Evolutionary conservation across 2,888 invertebrate species (phyloP), one percentile per base, ranked within the genome.

Genomic region (Drosophila borealis): DNA sequence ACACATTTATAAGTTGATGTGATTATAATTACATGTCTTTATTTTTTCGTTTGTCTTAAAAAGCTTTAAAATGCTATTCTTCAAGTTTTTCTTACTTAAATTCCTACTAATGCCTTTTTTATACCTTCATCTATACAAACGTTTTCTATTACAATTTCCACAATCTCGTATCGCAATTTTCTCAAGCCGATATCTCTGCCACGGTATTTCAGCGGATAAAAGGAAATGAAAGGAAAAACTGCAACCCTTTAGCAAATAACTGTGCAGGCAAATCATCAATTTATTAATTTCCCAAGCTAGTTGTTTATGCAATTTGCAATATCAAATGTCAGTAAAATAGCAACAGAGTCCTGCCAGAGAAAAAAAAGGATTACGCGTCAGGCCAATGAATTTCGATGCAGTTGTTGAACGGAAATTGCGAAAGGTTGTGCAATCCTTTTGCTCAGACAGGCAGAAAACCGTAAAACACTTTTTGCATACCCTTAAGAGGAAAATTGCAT

Each of bases 261-360:
- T 17, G 29, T 33, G 19, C 62, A 74, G 57, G 55, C 70, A 62
- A 63, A 71, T 66, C 44, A 51, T 33, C 66, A 86, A 80, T 80
- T 85, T 86, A 76, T 74, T 74, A 80, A 88, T 83, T 86, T 86
- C 87, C 82, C 88, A 88, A 70, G 79, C 68, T 57, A 56, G 57
- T 63, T 88, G 82, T 78, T 88, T 81, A 78, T 73, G 74, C 84
- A 88, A 86, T 88, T 88, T 78, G 71, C 79, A 67, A 74, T 83
- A 86, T 88, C 85, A 59, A 81, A 88, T 86, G 69, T 86, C 85
- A 67, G 63, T 51, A 62, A 77, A 74, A 55, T 70, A 61, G 72
- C 60, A 63, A 79, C 70, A 74, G 55, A 50, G 49, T 54, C 42
- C 48, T 50, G 19, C 14, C 42, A 33, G 56, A 65, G 53, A 41